Evolutionary conservation across 2,888 invertebrate species (phyloP).

Genomic region (Lithophane ornitopus): DNA sequence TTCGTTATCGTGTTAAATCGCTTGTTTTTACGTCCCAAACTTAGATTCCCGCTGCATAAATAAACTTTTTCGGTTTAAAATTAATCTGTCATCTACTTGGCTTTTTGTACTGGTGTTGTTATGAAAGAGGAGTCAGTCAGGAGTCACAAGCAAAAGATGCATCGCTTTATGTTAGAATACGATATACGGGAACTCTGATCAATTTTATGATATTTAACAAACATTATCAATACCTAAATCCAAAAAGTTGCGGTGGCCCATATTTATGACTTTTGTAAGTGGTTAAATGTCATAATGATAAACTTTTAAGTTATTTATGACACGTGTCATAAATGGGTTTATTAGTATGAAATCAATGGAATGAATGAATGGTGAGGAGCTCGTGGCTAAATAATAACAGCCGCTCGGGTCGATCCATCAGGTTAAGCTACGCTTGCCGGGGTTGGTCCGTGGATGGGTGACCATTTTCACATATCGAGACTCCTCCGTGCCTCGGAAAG

Average conservation of each 20-base stretch:
- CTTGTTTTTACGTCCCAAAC: constrained; percentile 54
- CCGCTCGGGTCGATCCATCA: too few relatives aligned
- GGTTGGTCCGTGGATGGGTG: too few relatives aligned
- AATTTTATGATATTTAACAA: neutral
- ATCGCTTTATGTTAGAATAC: neutral
- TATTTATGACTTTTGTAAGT: neutral
- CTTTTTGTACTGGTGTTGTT: constrained; percentile 2
- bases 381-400: too few relatives aligned
- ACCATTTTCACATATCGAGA: too few relatives aligned
- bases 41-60: constrained; percentile 49
- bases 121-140: neutral
- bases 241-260: neutral
- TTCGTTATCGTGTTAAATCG: constrained; percentile 23
- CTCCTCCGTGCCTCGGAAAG: too few relatives aligned
- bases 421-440: too few relatives aligned
- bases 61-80: constrained; percentile 42
- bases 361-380: too few relatives aligned
- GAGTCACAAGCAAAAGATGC: neutral
- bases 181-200: neutral
- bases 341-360: too few relatives aligned
- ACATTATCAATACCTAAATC: neutral
- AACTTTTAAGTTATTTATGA: neutral
- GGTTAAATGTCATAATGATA: neutral
- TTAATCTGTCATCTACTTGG: constrained; percentile 46
- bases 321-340: too few relatives aligned